Conservation (phyloP, 2,113 vertebrate genomes). For the Hippopotamus amphibius region DNA sequence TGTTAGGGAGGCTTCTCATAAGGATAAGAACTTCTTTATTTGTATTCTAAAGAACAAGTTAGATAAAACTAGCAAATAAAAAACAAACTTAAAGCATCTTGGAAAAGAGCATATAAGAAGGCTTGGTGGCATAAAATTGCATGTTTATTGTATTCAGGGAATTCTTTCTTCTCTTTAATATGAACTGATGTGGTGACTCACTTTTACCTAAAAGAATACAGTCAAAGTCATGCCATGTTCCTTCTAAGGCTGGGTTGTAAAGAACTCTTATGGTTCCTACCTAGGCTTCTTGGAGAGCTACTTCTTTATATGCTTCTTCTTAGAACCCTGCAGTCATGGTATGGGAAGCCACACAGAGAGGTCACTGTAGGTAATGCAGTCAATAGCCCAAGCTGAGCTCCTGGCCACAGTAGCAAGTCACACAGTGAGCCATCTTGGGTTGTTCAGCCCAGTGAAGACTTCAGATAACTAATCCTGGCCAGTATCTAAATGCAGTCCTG, state of each 20-base stretch:
- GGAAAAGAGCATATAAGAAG: background rate
- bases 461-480: background rate
- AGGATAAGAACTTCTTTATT: background rate
- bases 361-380: background rate
- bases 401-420: background rate
- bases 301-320: background rate
- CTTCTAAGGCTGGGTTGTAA: background rate
- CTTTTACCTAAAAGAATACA: background rate
- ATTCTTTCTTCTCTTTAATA: background rate
- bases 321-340: background rate
- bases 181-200: background rate
- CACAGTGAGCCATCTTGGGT: background rate
- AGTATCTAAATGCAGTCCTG: background rate
- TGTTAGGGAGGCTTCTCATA: background rate
- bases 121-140: background rate
- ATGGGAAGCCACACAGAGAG: background rate
- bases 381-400: background rate
- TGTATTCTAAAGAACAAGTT: background rate
- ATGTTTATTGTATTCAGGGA: background rate
- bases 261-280: background rate
- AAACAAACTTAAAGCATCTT: background rate
- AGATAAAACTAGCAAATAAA: slow-evolving; percentile 15
- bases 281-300: background rate
- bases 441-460: too few species aligned
- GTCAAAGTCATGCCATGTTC: background rate